Evolutionary conservation across 2,888 invertebrate genomes (phyloP).

Genomic region (Hirudinaria manillensis): DNA sequence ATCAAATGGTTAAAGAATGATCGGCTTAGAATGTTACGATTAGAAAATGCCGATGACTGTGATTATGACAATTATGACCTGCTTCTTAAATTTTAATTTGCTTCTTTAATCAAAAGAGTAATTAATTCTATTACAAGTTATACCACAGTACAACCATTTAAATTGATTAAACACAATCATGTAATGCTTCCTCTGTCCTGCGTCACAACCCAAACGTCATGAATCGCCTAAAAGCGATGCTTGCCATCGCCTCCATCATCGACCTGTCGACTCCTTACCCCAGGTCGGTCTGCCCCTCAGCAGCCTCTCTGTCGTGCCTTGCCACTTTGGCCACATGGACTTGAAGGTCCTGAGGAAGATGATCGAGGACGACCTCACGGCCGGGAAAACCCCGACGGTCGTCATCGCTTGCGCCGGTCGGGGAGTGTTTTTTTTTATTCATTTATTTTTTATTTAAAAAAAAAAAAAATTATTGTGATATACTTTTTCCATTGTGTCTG

Average conservation of each 20-base stretch:
- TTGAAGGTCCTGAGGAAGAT: constrained; percentile 72
- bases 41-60: too few species aligned
- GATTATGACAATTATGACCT: too few species aligned
- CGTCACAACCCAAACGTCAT: too few species aligned
- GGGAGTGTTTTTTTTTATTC: constrained; percentile 2
- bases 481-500: background rate
- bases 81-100: too few species aligned
- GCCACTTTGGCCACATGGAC: constrained; percentile 65
- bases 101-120: too few species aligned
- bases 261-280: background rate
- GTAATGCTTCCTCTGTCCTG: too few species aligned
- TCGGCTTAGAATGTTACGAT: too few species aligned
- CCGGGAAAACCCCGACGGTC: constrained; percentile 59
- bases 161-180: too few species aligned
- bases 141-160: too few species aligned
- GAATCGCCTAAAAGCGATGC: background rate
- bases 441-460: too few species aligned
- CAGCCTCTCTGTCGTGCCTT: constrained; percentile 77
- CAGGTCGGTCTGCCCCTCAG: constrained; percentile 75
- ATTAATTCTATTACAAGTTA: too few species aligned
- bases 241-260: background rate
- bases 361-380: constrained; percentile 71
- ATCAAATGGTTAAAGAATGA: too few species aligned
- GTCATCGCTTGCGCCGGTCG: constrained; percentile 53
- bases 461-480: background rate